Conservation (phyloP, 1,140 invertebrate genomes). For the Drosophila sulfurigaster region DNA sequence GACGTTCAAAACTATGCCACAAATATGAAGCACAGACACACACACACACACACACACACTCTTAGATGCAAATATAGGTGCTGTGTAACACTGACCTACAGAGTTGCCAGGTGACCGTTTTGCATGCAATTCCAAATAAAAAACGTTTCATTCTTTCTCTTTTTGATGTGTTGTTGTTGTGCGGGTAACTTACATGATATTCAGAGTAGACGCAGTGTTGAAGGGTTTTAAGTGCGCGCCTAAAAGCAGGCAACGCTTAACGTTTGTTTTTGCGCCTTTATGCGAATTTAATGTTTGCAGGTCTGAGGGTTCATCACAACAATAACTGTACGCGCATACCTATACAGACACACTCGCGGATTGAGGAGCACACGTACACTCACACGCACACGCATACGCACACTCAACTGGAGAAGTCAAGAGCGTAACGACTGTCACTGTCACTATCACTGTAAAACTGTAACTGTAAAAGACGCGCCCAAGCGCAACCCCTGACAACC, state of each 20-base stretch:
- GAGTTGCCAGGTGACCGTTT: constrained; percentile 55
- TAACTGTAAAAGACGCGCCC: constrained; percentile 47
- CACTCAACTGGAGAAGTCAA: constrained; percentile 4
- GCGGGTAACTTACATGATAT: constrained; percentile 26
- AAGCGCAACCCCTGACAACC: constrained; percentile 65
- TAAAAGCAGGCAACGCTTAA: constrained; percentile 48
- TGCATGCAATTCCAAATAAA: constrained; percentile 7
- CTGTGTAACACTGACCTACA: constrained; percentile 78
- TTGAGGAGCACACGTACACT: neutral
- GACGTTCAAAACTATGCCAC: constrained; percentile 69
- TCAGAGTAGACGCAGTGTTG: neutral
- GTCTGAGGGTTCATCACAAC: constrained; percentile 40
- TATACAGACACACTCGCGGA: neutral
- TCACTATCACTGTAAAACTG: constrained; percentile 3
- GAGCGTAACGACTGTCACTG: constrained; percentile 43
- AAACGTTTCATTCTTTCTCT: neutral
- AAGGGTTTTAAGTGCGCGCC: constrained; percentile 29
- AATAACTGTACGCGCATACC: constrained; percentile 32
- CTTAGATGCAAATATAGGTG: neutral
- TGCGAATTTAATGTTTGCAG: constrained; percentile 51
- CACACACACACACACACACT: constrained; percentile 37
- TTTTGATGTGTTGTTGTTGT: constrained; percentile 4
- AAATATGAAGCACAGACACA: constrained; percentile 21
- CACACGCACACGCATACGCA: neutral
- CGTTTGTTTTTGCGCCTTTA: constrained; percentile 46